Conservation (phyloP, 2,113 vertebrate species). For the Cricetomys ansorgei region DNA sequence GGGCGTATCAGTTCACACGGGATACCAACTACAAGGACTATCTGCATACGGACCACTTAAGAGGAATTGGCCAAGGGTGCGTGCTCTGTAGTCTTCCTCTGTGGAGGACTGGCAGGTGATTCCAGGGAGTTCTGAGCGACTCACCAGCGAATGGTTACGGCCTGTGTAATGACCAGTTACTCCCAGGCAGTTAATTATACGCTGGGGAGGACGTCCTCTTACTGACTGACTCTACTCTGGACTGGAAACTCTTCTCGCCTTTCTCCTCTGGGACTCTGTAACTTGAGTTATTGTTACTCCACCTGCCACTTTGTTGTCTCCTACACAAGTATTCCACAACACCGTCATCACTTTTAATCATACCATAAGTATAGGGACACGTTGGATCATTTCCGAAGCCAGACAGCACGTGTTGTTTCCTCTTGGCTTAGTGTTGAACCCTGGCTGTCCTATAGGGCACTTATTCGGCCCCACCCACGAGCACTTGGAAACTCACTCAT, state of each 20-base stretch:
- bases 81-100: slow-evolving; percentile 43
- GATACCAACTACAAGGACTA: slow-evolving; percentile 12
- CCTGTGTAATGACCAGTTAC: slow-evolving; percentile 78
- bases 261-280: slow-evolving; percentile 74
- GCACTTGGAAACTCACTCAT: slow-evolving; percentile 56
- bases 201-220: slow-evolving; percentile 59
- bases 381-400: slow-evolving; percentile 79
- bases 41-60: neutral
- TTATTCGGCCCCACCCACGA: slow-evolving; percentile 36
- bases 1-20: neutral
- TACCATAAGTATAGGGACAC: slow-evolving; percentile 80
- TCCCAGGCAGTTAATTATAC: slow-evolving; percentile 82
- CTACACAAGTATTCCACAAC: slow-evolving; percentile 79
- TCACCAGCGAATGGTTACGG: slow-evolving; percentile 69
- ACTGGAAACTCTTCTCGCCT: slow-evolving; percentile 82
- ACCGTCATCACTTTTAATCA: slow-evolving; percentile 84
- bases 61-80: neutral
- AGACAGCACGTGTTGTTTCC: slow-evolving; percentile 79
- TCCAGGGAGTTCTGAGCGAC: slow-evolving; percentile 52
- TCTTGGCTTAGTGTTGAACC: slow-evolving; percentile 51
- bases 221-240: slow-evolving; percentile 86
- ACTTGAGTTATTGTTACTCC: slow-evolving; percentile 79
- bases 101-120: slow-evolving; percentile 25
- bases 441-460: slow-evolving; percentile 52
- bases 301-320: slow-evolving; percentile 83